These are phyloP conservation scores for Delia radicum DNA, from an alignment of 1,140 invertebrate genomes.

Conservation along the genomic window DNA sequence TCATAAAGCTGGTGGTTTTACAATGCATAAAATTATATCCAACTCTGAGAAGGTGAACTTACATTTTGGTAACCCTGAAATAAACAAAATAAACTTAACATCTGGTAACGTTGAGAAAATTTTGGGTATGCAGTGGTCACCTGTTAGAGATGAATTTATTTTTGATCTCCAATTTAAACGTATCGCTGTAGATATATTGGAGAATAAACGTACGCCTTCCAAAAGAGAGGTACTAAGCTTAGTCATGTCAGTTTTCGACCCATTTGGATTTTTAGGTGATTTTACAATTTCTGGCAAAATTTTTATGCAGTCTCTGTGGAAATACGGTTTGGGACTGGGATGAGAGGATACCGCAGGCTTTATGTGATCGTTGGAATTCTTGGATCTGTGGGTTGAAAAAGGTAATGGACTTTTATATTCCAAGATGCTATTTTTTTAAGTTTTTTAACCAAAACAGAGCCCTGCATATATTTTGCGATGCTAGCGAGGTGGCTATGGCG, in stretches of 20 bases:
- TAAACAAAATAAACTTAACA: too few species aligned
- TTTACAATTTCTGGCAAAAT: not conserved
- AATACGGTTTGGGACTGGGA: not conserved
- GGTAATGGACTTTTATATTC: not conserved
- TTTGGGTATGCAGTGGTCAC: too few species aligned
- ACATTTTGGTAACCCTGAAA: not conserved
- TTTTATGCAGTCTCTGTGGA: not conserved
- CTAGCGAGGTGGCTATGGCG: not conserved
- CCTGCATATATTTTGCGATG: conserved; percentile 4
- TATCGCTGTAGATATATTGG: too few species aligned
- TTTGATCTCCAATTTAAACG: too few species aligned
- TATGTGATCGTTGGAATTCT: not conserved
- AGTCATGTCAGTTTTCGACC: not conserved
- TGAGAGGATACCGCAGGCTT: not conserved
- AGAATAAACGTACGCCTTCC: too few species aligned
- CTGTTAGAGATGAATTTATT: too few species aligned
- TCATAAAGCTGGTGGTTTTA: not conserved
- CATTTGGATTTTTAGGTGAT: not conserved
- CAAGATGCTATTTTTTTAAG: not conserved
- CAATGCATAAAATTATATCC: not conserved
- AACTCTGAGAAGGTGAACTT: not conserved
- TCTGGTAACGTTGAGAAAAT: too few species aligned
- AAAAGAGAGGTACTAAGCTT: not conserved
- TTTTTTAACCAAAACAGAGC: not conserved
- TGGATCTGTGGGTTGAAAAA: not conserved